Percentiles rank a stretch among this genome's conserved stretches.
Evolutionary conservation across 2,888 invertebrate genomes (phyloP).

Genomic region (Troides aeacus): DNA sequence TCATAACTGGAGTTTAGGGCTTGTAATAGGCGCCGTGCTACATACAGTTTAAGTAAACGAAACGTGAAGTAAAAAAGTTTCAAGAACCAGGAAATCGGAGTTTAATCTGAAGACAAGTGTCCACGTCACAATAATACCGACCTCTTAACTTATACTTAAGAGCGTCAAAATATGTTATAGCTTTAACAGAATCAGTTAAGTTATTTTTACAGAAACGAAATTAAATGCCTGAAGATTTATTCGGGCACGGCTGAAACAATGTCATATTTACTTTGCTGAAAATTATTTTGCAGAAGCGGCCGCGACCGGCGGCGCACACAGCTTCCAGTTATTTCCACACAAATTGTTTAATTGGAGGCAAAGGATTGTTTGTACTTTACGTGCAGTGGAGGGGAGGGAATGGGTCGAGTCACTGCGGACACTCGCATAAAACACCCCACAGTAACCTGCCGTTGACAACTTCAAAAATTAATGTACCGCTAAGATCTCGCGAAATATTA

Average conservation of each 20-base stretch:
- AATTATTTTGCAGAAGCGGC: constrained; percentile 30
- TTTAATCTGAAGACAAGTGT: too few relatives aligned
- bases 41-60: too few relatives aligned
- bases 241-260: constrained; percentile 9
- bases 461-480: not conserved
- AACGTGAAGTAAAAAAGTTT: too few relatives aligned
- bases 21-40: too few relatives aligned
- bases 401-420: constrained; percentile 38
- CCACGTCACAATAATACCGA: too few relatives aligned
- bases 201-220: constrained; percentile 10
- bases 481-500: not conserved
- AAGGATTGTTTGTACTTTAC: constrained; percentile 54
- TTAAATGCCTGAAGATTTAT: constrained; percentile 19
- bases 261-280: constrained; percentile 23
- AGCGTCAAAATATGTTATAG: not conserved
- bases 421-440: constrained; percentile 17
- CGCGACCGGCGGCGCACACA: constrained; percentile 46
- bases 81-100: too few relatives aligned
- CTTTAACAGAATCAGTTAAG: not conserved
- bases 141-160: too few relatives aligned
- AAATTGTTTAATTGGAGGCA: constrained; percentile 64
- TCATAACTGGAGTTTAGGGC: too few relatives aligned
- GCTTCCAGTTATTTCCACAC: constrained; percentile 54
- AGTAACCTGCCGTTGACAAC: not conserved
- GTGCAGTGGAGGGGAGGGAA: constrained; percentile 39